Evolutionary conservation across 1,140 invertebrate species (phyloP).

Genomic region (Gryon sp.): DNA sequence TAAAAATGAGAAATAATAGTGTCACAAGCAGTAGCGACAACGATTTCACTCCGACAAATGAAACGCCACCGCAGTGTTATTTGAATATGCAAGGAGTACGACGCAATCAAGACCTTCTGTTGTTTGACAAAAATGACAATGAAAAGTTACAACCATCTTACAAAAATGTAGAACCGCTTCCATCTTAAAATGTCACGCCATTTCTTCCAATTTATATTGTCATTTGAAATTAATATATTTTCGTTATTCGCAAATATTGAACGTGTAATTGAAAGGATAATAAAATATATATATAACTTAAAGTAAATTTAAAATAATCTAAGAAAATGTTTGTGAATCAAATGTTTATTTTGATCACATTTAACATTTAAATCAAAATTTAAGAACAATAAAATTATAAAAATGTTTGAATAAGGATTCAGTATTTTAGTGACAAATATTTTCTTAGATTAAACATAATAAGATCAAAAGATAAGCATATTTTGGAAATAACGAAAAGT

Average conservation of each 20-base stretch:
- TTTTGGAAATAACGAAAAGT: background rate
- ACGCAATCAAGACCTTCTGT: constrained; percentile 64
- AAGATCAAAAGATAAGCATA: background rate
- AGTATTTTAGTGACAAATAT: too few species aligned
- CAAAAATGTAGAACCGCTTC: constrained; percentile 28
- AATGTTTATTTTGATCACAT: too few species aligned
- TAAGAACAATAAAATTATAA: too few species aligned
- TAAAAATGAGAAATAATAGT: constrained; percentile 74
- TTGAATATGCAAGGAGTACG: constrained; percentile 78
- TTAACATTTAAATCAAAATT: too few species aligned
- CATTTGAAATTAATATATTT: background rate
- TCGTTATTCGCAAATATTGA: background rate
- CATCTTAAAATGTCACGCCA: constrained; percentile 6
- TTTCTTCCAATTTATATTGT: background rate
- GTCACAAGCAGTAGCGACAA: constrained; percentile 74
- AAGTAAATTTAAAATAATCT: too few species aligned
- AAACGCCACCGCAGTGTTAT: constrained; percentile 77
- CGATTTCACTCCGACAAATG: constrained; percentile 71
- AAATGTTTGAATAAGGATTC: too few species aligned
- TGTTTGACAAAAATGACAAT: constrained; percentile 63
- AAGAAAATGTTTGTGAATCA: too few species aligned
- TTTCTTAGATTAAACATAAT: too few species aligned
- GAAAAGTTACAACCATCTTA: constrained; percentile 27
- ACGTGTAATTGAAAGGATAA: too few species aligned
- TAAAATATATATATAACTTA: too few species aligned